A percentile compares a stretch with the other conserved stretches of the same genome.
These are phyloP conservation scores for Drosophila borborema DNA, from an alignment of 2,888 invertebrate genomes.

Conservation along the genomic window DNA sequence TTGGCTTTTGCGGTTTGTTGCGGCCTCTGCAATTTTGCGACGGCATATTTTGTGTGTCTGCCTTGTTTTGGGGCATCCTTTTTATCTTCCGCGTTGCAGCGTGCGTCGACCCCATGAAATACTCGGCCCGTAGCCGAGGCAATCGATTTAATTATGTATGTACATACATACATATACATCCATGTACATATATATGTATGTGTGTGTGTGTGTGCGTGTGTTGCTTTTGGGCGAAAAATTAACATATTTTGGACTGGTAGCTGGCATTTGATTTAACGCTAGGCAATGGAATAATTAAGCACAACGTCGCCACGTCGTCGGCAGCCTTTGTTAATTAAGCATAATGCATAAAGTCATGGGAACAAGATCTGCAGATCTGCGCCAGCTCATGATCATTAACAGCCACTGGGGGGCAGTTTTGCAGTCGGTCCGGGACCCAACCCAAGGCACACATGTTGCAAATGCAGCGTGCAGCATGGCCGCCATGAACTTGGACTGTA, in stretches of 20 bases:
- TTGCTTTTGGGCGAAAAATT: slow-evolving; percentile 54
- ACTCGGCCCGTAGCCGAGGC: slow-evolving; percentile 21
- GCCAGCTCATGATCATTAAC: slow-evolving; percentile 55
- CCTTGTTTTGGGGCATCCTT: slow-evolving; percentile 72
- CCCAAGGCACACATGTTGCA: slow-evolving; percentile 64
- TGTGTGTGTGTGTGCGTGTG: slow-evolving; percentile 16
- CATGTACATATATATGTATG: background rate
- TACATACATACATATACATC: slow-evolving; percentile 24
- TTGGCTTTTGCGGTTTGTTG: slow-evolving; percentile 35
- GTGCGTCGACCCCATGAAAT: slow-evolving; percentile 59
- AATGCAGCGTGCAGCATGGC: slow-evolving; percentile 66
- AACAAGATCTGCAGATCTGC: slow-evolving; percentile 55
- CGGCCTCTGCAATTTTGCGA: slow-evolving; percentile 67
- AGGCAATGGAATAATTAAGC: slow-evolving; percentile 66
- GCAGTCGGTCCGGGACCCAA: slow-evolving; percentile 5
- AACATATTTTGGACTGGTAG: slow-evolving; percentile 64
- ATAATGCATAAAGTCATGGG: slow-evolving; percentile 74
- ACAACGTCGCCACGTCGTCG: slow-evolving; percentile 62
- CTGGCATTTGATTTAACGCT: slow-evolving; percentile 67
- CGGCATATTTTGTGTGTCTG: slow-evolving; percentile 61
- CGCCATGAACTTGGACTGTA: slow-evolving; percentile 72
- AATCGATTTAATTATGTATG: slow-evolving; percentile 68
- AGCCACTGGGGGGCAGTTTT: slow-evolving; percentile 36
- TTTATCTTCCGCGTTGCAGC: slow-evolving; percentile 79
- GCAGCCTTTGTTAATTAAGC: slow-evolving; percentile 77